Conservation (phyloP, 2,888 invertebrate species). For the Calephelis perditalis region DNA sequence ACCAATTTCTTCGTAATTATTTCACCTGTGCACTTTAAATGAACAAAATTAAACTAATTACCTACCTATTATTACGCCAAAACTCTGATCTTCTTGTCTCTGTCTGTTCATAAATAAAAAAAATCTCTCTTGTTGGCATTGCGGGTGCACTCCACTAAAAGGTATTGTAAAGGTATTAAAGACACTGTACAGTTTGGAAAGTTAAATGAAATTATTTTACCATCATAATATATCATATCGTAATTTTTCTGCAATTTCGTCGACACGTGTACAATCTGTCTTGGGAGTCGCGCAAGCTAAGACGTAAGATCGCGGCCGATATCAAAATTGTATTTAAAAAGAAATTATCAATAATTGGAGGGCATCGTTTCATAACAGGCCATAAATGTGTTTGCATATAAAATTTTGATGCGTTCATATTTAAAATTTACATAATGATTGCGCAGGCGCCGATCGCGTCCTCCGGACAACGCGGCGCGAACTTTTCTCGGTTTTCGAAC, state of each 20-base stretch:
- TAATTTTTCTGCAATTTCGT: slow-evolving; percentile 16
- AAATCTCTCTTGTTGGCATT: too few relatives aligned
- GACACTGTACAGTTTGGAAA: neutral
- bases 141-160: too few relatives aligned
- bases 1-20: too few relatives aligned
- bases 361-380: slow-evolving; percentile 45
- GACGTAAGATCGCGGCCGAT: slow-evolving; percentile 10
- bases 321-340: slow-evolving; percentile 17
- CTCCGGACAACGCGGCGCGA: slow-evolving; percentile 49
- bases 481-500: slow-evolving; percentile 74
- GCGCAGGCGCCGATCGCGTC: slow-evolving; percentile 67
- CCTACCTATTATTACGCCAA: too few relatives aligned
- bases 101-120: too few relatives aligned
- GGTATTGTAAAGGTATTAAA: too few relatives aligned
- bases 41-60: too few relatives aligned
- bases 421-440: slow-evolving; percentile 71
- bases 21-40: too few relatives aligned
- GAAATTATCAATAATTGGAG: slow-evolving; percentile 47
- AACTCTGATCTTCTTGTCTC: too few relatives aligned
- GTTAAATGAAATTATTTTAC: slow-evolving; percentile 49
- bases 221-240: slow-evolving; percentile 45
- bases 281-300: slow-evolving; percentile 7
- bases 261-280: slow-evolving; percentile 12
- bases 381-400: slow-evolving; percentile 43
- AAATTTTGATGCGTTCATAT: slow-evolving; percentile 48